These are phyloP conservation scores for Hyposmocoma kahamanoa DNA, from an alignment of 1,140 invertebrate genomes.

Conservation along the genomic window DNA sequence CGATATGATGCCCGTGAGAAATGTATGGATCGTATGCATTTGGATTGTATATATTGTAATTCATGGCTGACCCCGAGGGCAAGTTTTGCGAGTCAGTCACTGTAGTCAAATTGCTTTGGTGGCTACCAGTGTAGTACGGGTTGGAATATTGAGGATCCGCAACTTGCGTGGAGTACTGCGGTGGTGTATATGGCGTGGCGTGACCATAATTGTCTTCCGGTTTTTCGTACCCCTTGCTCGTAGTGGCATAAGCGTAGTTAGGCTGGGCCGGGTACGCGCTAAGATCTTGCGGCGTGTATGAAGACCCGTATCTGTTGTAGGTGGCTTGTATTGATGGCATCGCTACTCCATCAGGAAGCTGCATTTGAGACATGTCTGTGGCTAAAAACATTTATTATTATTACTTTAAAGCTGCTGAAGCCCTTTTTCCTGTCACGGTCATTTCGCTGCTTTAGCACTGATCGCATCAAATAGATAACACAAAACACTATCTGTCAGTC, in stretches of 20 bases:
- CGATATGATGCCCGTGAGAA: slow-evolving; percentile 11
- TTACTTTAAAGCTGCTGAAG: no score
- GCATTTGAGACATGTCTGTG: slow-evolving; percentile 42
- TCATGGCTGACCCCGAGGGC: background rate
- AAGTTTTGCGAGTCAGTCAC: slow-evolving; percentile 21
- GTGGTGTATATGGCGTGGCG: slow-evolving; percentile 38
- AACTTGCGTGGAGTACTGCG: slow-evolving; percentile 37
- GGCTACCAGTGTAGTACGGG: slow-evolving; percentile 45
- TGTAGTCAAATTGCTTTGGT: slow-evolving; percentile 47
- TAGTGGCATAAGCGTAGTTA: slow-evolving; percentile 31
- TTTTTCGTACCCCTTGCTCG: slow-evolving; percentile 37
- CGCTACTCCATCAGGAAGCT: slow-evolving; percentile 45
- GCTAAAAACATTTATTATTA: slow-evolving; percentile 35
- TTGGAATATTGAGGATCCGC: slow-evolving; percentile 44
- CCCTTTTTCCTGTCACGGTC: no score
- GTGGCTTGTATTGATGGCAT: slow-evolving; percentile 28
- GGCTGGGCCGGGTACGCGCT: slow-evolving; percentile 24
- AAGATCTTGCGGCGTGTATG: slow-evolving; percentile 31
- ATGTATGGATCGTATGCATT: slow-evolving; percentile 24
- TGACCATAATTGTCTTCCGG: slow-evolving; percentile 40
- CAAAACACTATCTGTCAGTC: no score
- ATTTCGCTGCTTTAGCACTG: no score
- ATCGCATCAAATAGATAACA: no score
- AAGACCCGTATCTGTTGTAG: slow-evolving; percentile 34
- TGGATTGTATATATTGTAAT: slow-evolving; percentile 19